Conservation (phyloP, 2,888 invertebrate species). For the Ypsolopha scabrella region DNA sequence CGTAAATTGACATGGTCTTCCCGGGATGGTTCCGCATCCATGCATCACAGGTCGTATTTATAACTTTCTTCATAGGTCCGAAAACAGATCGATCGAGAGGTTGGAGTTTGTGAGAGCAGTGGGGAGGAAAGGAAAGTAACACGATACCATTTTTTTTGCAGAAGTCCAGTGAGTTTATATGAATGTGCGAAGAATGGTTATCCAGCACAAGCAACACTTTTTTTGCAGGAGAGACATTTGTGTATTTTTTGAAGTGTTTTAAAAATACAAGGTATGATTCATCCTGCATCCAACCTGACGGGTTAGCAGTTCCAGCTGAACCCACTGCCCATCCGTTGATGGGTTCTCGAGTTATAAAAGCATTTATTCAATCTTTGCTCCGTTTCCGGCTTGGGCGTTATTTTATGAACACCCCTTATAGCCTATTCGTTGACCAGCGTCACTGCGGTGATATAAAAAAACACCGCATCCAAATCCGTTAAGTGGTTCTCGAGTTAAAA, state of each 20-base stretch:
- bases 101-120: constrained; percentile 21
- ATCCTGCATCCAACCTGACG: constrained; percentile 5
- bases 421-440: no score
- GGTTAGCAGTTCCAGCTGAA: constrained; percentile 3
- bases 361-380: no score
- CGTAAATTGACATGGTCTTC: constrained; percentile 9
- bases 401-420: no score
- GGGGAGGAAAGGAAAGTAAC: constrained; percentile 19
- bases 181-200: constrained; percentile 4
- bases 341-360: no score
- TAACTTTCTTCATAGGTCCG: constrained; percentile 11
- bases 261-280: constrained; percentile 1
- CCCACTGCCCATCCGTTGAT: no score
- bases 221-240: neutral
- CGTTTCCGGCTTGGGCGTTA: no score
- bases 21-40: constrained; percentile 10
- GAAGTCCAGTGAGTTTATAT: constrained; percentile 14
- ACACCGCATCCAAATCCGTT: no score
- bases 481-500: no score
- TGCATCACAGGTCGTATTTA: constrained; percentile 7
- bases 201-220: constrained; percentile 5
- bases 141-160: constrained; percentile 17
- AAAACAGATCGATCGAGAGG: constrained; percentile 10
- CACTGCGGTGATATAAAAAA: no score
- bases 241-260: constrained; percentile 3